phyloP scores from a whole-genome alignment of 2,888 invertebrate genomes.

The Xestia xanthographa region DNA sequence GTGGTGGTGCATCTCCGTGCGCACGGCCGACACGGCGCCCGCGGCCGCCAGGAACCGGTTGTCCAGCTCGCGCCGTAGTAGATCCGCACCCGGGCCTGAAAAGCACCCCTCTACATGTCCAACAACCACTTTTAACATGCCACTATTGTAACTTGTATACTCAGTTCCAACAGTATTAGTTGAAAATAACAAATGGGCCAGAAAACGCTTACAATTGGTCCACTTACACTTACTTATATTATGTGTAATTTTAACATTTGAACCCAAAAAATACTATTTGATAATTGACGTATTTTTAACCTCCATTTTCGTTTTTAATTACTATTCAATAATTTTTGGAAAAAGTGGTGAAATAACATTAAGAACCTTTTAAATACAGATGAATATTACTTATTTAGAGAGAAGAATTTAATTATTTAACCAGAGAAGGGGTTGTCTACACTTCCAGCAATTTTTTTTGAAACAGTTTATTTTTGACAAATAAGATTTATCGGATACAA shows the following conservation, averaged over 20 bases:
- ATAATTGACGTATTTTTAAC: not conserved
- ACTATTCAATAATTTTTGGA: not conserved
- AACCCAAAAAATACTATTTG: not conserved
- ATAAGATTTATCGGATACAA: constrained; percentile 2
- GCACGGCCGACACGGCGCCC: constrained; percentile 91
- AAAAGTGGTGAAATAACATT: not conserved
- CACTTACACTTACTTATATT: not conserved
- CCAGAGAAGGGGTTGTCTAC: not conserved
- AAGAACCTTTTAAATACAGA: not conserved
- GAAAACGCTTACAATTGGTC: not conserved
- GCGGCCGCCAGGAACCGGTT: constrained; percentile 97
- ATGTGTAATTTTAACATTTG: not conserved
- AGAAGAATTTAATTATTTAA: not conserved
- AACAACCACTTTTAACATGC: constrained; percentile 33
- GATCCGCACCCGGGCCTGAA: constrained; percentile 92
- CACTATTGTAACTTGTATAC: constrained; percentile 7
- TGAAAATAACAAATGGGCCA: constrained; percentile 1
- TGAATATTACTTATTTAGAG: not conserved
- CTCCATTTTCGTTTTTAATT: not conserved
- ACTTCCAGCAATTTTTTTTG: not conserved
- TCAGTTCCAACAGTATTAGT: constrained; percentile 8
- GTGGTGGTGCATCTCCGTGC: constrained; percentile 97
- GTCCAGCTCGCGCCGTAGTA: constrained; percentile 97
- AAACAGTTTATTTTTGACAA: constrained; percentile 1
- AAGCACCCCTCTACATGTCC: constrained; percentile 43